A percentile compares a stretch with the other conserved stretches of the same genome.
These are phyloP conservation scores for Ametastegia equiseti DNA, from an alignment of 2,888 invertebrate genomes.

Conservation along the genomic window DNA sequence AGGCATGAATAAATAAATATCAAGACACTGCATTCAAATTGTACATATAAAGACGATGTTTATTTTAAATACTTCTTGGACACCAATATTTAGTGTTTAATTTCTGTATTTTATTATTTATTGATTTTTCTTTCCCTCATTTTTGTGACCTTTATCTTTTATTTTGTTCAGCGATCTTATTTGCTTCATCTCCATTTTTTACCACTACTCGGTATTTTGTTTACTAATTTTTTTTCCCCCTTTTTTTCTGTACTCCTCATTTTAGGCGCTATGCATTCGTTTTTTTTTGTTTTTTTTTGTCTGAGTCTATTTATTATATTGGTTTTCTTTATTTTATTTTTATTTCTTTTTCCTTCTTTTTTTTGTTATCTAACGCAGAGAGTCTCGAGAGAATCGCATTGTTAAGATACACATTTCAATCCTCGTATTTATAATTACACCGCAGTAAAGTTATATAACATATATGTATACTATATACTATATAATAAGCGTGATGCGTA, in stretches of 20 bases:
- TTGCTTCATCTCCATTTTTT: constrained; percentile 44
- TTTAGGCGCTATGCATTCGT: constrained; percentile 42
- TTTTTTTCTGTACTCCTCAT: background rate
- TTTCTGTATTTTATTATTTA: background rate
- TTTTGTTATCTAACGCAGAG: background rate
- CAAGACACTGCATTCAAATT: constrained; percentile 64
- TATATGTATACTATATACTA: no score
- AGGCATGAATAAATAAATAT: background rate
- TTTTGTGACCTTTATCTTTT: constrained; percentile 4
- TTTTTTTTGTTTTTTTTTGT: background rate
- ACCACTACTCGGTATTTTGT: background rate
- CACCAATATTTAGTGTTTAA: constrained; percentile 69
- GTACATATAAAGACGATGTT: constrained; percentile 74
- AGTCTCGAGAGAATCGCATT: background rate
- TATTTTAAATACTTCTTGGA: constrained; percentile 73
- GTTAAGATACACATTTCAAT: background rate
- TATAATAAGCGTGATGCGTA: constrained; percentile 38
- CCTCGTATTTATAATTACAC: constrained; percentile 10
- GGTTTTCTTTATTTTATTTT: background rate
- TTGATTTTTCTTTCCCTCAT: background rate
- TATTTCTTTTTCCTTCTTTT: background rate
- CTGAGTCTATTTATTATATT: background rate
- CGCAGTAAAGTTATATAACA: background rate
- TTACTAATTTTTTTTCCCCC: constrained; percentile 47
- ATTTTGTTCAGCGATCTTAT: background rate